Conservation (phyloP, 2,113 vertebrate species). For the Cricetomys ansorgei region DNA sequence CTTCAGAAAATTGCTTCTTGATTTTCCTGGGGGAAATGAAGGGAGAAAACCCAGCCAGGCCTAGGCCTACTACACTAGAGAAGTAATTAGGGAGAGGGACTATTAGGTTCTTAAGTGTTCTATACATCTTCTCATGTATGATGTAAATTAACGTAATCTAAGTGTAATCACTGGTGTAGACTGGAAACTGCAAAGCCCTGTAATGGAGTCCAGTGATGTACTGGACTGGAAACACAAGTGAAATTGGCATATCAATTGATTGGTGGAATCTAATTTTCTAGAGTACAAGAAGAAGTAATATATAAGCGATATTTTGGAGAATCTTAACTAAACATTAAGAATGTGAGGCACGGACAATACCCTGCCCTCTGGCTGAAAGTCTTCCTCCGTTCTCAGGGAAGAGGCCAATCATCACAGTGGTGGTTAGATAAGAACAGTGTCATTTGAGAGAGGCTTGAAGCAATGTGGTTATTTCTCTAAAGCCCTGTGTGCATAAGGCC, state of each 20-base stretch:
- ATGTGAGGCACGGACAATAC: constrained; percentile 1
- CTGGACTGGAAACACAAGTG: not conserved
- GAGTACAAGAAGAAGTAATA: not conserved
- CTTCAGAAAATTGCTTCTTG: constrained; percentile 26
- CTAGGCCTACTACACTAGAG: not conserved
- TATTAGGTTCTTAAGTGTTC: not conserved
- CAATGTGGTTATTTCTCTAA: not conserved
- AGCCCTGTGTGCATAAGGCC: not conserved
- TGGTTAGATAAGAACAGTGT: not conserved
- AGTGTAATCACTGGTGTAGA: constrained; percentile 46
- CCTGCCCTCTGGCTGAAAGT: not conserved
- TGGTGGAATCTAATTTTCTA: constrained; percentile 60
- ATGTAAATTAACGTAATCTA: constrained; percentile 55
- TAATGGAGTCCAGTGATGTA: constrained; percentile 24
- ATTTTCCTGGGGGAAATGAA: not conserved
- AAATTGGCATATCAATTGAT: constrained; percentile 41
- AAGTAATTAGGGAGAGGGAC: constrained; percentile 1
- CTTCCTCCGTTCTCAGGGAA: not conserved
- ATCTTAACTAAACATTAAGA: constrained; percentile 31
- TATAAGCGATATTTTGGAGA: constrained; percentile 9
- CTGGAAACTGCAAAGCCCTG: constrained; percentile 39
- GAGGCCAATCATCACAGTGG: not conserved
- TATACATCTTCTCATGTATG: constrained; percentile 22
- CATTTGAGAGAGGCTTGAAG: not conserved
- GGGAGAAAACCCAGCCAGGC: not conserved